Conservation (phyloP, 2,888 invertebrate species). For the Andrena fulva region DNA sequence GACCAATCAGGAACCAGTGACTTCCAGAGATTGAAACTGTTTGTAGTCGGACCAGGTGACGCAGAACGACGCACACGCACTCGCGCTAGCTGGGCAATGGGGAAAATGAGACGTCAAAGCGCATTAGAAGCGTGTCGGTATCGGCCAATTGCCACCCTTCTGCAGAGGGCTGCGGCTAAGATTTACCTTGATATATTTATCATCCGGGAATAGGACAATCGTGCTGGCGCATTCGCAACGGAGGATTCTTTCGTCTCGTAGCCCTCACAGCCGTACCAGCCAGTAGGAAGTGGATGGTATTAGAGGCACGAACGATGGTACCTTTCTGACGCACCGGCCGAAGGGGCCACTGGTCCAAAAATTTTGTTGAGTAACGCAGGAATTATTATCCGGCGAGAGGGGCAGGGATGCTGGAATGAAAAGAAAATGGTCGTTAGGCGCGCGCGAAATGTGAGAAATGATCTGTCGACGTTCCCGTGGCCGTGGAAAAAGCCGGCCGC, state of each 20-base stretch:
- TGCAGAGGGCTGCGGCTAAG: constrained; percentile 65
- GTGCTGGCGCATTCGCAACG: constrained; percentile 58
- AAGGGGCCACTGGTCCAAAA: constrained; percentile 62
- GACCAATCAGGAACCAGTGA: constrained; percentile 61
- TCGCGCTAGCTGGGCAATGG: constrained; percentile 1
- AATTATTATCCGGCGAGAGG: constrained; percentile 68
- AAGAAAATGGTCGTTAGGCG: constrained; percentile 71
- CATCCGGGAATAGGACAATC: constrained; percentile 64
- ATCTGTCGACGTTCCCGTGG: constrained; percentile 79
- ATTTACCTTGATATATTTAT: constrained; percentile 70
- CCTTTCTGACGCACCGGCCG: constrained; percentile 36
- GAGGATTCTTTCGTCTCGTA: constrained; percentile 47
- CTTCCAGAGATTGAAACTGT: constrained; percentile 52
- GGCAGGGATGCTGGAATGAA: constrained; percentile 40
- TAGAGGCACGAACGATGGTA: constrained; percentile 20
- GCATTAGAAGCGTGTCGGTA: constrained; percentile 54
- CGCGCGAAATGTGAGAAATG: constrained; percentile 86
- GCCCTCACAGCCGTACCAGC: background rate
- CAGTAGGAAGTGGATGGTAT: constrained; percentile 21
- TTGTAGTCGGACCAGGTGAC: constrained; percentile 62
- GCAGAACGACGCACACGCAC: constrained; percentile 25
- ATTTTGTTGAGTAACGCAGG: constrained; percentile 82
- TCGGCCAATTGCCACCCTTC: constrained; percentile 61
- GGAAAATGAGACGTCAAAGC: constrained; percentile 73
- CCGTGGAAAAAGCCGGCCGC: constrained; percentile 71